Conservation (phyloP, 2,888 invertebrate species). For the Drosophila setosimentum region DNA sequence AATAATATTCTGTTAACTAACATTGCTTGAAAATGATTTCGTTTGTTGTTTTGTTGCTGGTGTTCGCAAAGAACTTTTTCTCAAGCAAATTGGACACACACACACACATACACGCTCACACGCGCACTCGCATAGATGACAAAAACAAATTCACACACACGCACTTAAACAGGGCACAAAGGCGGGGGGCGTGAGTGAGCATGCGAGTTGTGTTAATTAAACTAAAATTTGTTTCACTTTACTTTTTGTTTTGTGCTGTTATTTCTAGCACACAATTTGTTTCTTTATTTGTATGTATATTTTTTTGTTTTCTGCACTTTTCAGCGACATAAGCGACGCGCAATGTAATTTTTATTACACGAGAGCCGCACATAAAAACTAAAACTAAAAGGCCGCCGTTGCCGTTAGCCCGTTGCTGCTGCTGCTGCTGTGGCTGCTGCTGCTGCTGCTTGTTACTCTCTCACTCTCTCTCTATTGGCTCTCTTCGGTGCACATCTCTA, state of each 20-base stretch:
- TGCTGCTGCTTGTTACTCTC: slow-evolving; percentile 36
- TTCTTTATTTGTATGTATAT: slow-evolving; percentile 47
- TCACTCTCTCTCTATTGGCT: slow-evolving; percentile 29
- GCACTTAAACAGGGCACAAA: slow-evolving; percentile 17
- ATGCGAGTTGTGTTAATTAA: slow-evolving; percentile 42
- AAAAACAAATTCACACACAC: slow-evolving; percentile 32
- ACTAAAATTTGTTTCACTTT: slow-evolving; percentile 36
- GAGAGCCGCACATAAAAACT: slow-evolving; percentile 79
- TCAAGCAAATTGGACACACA: slow-evolving; percentile 36
- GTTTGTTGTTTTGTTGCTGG: slow-evolving; percentile 29
- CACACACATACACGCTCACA: slow-evolving; percentile 15
- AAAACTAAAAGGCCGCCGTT: slow-evolving; percentile 76
- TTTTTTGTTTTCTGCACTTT: slow-evolving; percentile 49
- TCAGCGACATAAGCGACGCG: slow-evolving; percentile 68
- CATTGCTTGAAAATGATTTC: slow-evolving; percentile 29
- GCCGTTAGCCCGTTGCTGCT: slow-evolving; percentile 61
- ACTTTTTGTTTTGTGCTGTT: slow-evolving; percentile 29
- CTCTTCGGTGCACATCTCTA: slow-evolving; percentile 27
- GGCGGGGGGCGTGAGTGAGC: background rate
- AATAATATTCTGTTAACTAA: slow-evolving; percentile 19
- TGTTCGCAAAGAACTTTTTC: slow-evolving; percentile 25
- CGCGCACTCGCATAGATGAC: background rate
- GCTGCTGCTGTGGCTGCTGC: slow-evolving; percentile 46
- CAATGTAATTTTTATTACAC: slow-evolving; percentile 80
- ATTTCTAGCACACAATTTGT: slow-evolving; percentile 53